A percentile compares a stretch with the other conserved stretches of the same genome.
Conservation (phyloP, 2,797 vertebrate genomes). For the Danio choprae region DNA sequence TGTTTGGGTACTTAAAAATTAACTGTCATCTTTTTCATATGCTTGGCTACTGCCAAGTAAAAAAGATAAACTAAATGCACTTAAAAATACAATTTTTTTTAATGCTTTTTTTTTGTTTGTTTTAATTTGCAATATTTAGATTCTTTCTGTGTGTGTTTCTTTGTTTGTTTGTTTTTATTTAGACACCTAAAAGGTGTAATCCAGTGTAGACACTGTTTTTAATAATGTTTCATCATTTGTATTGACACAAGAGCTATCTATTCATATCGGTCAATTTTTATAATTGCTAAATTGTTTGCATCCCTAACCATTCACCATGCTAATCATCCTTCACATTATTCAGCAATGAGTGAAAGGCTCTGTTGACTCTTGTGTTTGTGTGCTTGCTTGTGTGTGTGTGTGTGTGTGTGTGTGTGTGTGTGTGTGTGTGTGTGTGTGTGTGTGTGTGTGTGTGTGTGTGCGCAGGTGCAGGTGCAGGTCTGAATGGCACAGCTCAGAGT, state of each 20-base stretch:
- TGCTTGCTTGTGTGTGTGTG: background rate
- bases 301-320: background rate
- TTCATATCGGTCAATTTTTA: background rate
- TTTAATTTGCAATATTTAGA: too few relatives aligned
- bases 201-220: too few relatives aligned
- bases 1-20: too few relatives aligned
- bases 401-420: background rate
- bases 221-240: background rate
- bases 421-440: background rate
- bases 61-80: too few relatives aligned
- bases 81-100: too few relatives aligned
- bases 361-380: background rate
- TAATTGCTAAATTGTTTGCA: background rate
- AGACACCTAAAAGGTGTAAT: too few relatives aligned
- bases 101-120: too few relatives aligned
- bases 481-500: slow-evolving; percentile 94
- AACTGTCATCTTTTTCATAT: too few relatives aligned
- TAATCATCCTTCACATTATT: background rate
- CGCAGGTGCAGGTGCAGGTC: slow-evolving; percentile 89
- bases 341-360: background rate
- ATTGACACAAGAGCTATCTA: background rate
- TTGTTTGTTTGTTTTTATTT: too few relatives aligned
- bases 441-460: background rate
- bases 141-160: too few relatives aligned
- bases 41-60: too few relatives aligned